phyloP scores from a whole-genome alignment of 1,140 invertebrate genomes.

The Holotrichia oblita region DNA sequence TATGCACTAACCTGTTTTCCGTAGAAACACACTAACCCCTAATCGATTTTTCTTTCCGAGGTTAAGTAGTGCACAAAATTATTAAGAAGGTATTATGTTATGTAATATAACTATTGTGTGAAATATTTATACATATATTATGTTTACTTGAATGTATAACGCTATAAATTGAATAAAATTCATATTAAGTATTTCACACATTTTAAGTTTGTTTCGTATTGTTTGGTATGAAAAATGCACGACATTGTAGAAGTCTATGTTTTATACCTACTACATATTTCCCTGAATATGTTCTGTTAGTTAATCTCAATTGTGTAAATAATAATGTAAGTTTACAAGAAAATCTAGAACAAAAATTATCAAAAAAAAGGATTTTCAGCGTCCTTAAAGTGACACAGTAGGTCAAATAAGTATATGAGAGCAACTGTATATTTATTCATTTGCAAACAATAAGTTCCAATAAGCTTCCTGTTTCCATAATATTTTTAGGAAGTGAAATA shows the following conservation, averaged over 20 bases:
- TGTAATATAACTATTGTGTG: not conserved
- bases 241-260: constrained; percentile 16
- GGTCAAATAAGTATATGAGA: not conserved
- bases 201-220: not conserved
- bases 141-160: not conserved
- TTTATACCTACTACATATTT: not conserved
- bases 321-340: not conserved
- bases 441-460: too few species aligned
- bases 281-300: not conserved
- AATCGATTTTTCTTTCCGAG: not conserved
- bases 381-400: not conserved
- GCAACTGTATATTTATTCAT: not conserved
- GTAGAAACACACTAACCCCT: not conserved
- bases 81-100: not conserved
- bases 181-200: not conserved
- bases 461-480: too few species aligned
- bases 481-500: too few species aligned
- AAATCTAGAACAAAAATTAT: not conserved
- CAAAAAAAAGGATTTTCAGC: not conserved
- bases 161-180: not conserved
- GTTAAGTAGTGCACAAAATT: constrained; percentile 2
- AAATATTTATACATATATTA: not conserved
- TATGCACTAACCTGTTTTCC: constrained; percentile 19
- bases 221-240: constrained; percentile 7
- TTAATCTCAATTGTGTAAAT: not conserved